Conservation (phyloP, 2,113 vertebrate species). For the Cygnus atratus region DNA sequence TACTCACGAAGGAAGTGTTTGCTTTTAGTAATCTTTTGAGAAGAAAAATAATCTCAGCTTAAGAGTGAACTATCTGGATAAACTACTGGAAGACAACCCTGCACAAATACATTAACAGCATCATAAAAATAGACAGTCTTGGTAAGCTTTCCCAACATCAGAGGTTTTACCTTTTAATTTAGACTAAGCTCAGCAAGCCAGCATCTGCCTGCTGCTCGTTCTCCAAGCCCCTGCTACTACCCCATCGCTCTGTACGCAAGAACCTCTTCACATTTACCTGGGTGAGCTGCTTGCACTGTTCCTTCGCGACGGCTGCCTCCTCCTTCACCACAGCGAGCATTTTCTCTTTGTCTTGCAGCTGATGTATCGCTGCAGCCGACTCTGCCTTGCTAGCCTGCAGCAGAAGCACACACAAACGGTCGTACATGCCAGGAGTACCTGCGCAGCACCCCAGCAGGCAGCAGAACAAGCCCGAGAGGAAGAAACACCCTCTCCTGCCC, state of each 20-base stretch:
- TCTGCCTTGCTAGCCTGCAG: conserved; percentile 85
- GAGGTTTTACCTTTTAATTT: background rate
- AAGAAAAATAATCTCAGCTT: background rate
- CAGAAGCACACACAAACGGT: background rate
- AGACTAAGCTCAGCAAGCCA: background rate
- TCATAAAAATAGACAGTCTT: background rate
- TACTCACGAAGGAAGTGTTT: background rate
- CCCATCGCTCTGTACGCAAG: background rate
- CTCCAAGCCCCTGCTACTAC: background rate
- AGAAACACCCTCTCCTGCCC: background rate
- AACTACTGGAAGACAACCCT: background rate
- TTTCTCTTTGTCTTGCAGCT: conserved; percentile 90
- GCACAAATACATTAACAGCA: background rate
- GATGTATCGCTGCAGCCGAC: conserved; percentile 77
- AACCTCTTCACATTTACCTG: conserved; percentile 79
- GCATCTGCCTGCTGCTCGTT: background rate
- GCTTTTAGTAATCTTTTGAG: background rate
- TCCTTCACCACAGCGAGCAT: conserved; percentile 86
- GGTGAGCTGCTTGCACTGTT: conserved; percentile 93
- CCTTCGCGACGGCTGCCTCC: conserved; percentile 87
- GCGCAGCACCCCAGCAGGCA: background rate
- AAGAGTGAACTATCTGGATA: background rate
- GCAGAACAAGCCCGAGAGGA: background rate
- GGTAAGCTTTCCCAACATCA: background rate
- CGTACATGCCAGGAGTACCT: background rate